A percentile compares a stretch with the other conserved stretches of the same genome.
Conservation (phyloP, 2,888 invertebrate genomes). For the Sminthurinus aureus region DNA sequence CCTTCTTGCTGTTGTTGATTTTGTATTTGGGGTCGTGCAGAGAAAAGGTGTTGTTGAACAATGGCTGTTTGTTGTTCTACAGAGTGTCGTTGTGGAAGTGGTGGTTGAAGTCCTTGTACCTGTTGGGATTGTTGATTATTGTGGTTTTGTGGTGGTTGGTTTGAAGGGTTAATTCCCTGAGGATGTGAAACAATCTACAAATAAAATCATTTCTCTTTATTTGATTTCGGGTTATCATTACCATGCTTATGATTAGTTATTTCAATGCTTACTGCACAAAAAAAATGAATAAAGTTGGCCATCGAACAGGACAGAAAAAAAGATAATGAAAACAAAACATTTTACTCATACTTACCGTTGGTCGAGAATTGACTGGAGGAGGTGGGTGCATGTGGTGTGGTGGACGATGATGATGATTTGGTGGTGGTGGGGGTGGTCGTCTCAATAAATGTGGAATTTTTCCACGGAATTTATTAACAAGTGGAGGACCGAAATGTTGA, state of each 20-base stretch:
- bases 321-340: no score
- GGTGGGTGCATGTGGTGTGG: not conserved
- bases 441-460: constrained; percentile 3
- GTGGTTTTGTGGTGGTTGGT: constrained; percentile 1
- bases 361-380: not conserved
- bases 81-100: not conserved
- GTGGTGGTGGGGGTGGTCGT: not conserved
- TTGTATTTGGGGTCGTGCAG: not conserved
- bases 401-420: not conserved
- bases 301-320: no score
- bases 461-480: not conserved
- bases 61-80: constrained; percentile 11
- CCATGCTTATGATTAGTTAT: not conserved
- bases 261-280: not conserved
- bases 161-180: constrained; percentile 13
- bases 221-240: no score
- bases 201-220: not conserved
- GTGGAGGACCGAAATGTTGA: not conserved
- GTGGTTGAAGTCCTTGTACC: constrained; percentile 5
- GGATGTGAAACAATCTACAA: constrained; percentile 1
- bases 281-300: no score
- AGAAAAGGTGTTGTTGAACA: constrained; percentile 25
- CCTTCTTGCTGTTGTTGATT: constrained; percentile 5
- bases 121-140: constrained; percentile 20
- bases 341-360: not conserved